Conservation (phyloP, 30 jellyfish, hydroid and myxozoan genomes). For the Aurelia aurita complex sp. Pacific region DNA sequence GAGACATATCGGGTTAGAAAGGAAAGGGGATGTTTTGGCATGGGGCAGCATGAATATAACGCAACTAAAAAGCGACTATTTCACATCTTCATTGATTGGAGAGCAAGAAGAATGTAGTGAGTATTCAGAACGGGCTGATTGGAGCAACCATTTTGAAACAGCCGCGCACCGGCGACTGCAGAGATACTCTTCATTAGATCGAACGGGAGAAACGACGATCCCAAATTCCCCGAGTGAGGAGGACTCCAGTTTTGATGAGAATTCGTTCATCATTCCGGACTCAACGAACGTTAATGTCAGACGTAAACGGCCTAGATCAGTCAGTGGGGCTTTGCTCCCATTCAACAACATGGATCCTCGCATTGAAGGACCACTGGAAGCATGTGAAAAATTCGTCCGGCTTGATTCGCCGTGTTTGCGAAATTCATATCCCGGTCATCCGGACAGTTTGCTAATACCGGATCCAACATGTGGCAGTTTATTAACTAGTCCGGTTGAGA, state of each 20-base stretch:
- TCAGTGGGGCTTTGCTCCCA: slow-evolving; percentile 88
- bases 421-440: slow-evolving; percentile 84
- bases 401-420: slow-evolving; percentile 44
- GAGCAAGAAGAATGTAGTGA: background rate
- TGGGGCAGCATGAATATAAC: slow-evolving; percentile 85
- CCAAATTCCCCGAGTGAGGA: slow-evolving; percentile 24
- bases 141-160: slow-evolving; percentile 52
- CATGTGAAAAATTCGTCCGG: slow-evolving; percentile 42
- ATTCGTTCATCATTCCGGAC: background rate
- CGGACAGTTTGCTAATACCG: slow-evolving; percentile 62
- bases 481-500: slow-evolving; percentile 13
- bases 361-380: slow-evolving; percentile 51
- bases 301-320: slow-evolving; percentile 43
- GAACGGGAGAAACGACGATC: background rate
- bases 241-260: background rate
- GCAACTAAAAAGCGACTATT: slow-evolving; percentile 50
- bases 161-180: slow-evolving; percentile 37
- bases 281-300: slow-evolving; percentile 1
- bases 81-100: slow-evolving; percentile 41
- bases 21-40: slow-evolving; percentile 70
- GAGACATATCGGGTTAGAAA: slow-evolving; percentile 78
- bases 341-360: slow-evolving; percentile 84
- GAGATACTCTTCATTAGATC: slow-evolving; percentile 31
- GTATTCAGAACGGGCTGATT: slow-evolving; percentile 3
- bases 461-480: slow-evolving; percentile 55